phyloP scores from a whole-genome alignment of 2,888 invertebrate genomes.

The Phania funesta region DNA sequence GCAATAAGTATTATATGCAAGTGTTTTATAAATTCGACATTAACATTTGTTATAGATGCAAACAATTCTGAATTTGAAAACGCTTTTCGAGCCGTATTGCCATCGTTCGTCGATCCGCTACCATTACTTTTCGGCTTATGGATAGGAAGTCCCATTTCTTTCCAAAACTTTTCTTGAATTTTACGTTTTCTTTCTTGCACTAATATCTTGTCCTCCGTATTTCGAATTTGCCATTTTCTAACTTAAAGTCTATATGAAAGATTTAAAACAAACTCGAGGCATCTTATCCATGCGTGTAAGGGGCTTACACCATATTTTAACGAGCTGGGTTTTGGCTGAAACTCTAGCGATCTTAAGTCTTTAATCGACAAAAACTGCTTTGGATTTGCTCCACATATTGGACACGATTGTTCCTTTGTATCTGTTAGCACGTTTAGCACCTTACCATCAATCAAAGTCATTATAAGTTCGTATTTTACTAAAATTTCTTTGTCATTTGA shows the following conservation, averaged over 20 bases:
- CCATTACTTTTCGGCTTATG: neutral
- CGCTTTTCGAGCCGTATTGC: neutral
- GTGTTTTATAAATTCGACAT: neutral
- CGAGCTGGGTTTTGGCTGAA: conserved; percentile 46
- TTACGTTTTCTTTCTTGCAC: conserved; percentile 37
- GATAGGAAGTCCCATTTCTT: neutral
- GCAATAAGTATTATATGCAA: neutral
- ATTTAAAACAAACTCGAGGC: conserved; percentile 36
- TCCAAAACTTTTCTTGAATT: no score
- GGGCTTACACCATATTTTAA: conserved; percentile 47
- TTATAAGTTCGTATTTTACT: conserved; percentile 26
- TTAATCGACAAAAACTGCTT: conserved; percentile 44
- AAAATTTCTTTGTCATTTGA: conserved; percentile 9
- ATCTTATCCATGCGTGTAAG: conserved; percentile 47
- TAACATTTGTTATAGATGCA: neutral
- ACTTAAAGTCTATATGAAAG: conserved; percentile 37
- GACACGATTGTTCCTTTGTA: conserved; percentile 33
- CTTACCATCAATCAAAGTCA: conserved; percentile 24
- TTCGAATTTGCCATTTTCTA: conserved; percentile 38
- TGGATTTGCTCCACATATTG: conserved; percentile 45
- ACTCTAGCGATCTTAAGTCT: conserved; percentile 23
- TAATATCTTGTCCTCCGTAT: conserved; percentile 10
- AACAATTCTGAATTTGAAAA: neutral
- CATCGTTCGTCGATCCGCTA: neutral
- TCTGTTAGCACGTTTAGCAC: conserved; percentile 2